Evolutionary conservation across 2,888 invertebrate species (phyloP).

Genomic region (Drosophila quasianomalipes): DNA sequence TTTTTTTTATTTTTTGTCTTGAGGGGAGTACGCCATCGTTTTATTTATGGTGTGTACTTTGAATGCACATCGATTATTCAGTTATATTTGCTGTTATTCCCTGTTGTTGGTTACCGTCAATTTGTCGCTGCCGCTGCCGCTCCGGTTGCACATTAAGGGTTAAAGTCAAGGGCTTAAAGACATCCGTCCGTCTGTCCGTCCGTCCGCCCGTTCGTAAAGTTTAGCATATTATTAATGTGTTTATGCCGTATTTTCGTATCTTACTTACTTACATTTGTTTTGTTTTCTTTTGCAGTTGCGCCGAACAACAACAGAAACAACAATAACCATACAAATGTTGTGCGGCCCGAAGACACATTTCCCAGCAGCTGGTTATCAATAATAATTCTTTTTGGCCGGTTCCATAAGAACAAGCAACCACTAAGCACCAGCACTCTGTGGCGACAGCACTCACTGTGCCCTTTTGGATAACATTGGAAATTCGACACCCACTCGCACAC

Average conservation of each 20-base stretch:
- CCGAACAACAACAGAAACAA: constrained; percentile 40
- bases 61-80: constrained; percentile 61
- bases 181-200: constrained; percentile 22
- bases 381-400: constrained; percentile 62
- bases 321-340: constrained; percentile 78
- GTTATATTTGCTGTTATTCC: constrained; percentile 30
- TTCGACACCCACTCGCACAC: constrained; percentile 25
- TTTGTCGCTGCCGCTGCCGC: constrained; percentile 10
- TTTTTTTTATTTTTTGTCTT: constrained; percentile 22
- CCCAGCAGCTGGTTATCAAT: constrained; percentile 69
- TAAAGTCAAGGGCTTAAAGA: constrained; percentile 78
- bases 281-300: constrained; percentile 65
- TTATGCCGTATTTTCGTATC: constrained; percentile 30
- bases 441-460: constrained; percentile 43
- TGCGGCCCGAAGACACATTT: constrained; percentile 70
- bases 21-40: constrained; percentile 20
- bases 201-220: constrained; percentile 1
- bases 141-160: constrained; percentile 51
- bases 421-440: constrained; percentile 51
- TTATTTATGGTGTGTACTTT: constrained; percentile 71
- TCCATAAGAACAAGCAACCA: constrained; percentile 60
- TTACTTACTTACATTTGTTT: constrained; percentile 32
- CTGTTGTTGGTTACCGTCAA: constrained; percentile 50
- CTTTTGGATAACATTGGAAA: constrained; percentile 60
- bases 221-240: constrained; percentile 56